Evolutionary conservation across 2,888 invertebrate species (phyloP).

Genomic region (Apomyelois bistriatella): DNA sequence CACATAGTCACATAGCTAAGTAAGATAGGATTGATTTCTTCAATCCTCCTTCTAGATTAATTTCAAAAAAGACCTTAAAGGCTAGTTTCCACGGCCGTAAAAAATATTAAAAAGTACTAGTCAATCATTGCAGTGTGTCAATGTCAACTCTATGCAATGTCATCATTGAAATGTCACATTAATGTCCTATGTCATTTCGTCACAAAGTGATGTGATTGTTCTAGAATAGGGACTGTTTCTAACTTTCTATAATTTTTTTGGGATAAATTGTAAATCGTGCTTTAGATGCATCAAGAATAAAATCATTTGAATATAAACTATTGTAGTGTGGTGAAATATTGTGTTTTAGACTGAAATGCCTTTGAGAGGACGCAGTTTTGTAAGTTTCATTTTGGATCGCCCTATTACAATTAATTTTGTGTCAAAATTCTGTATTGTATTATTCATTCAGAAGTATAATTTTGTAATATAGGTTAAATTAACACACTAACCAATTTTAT

Average conservation of each 20-base stretch:
- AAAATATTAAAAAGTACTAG: too few species aligned
- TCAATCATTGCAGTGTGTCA: too few species aligned
- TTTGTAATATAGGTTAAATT: conserved; percentile 16
- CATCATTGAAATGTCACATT: too few species aligned
- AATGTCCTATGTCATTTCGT: too few species aligned
- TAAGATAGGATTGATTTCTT: too few species aligned
- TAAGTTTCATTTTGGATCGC: conserved; percentile 45
- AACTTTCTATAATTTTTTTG: conserved; percentile 46
- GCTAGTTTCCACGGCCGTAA: too few species aligned
- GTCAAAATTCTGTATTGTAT: neutral
- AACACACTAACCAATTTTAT: conserved; percentile 41
- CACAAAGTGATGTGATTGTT: conserved; percentile 16
- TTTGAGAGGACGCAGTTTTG: conserved; percentile 66
- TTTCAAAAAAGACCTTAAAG: too few species aligned
- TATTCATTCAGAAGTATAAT: neutral
- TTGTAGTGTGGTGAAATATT: conserved; percentile 29
- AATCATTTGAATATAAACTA: conserved; percentile 11
- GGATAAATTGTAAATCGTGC: conserved; percentile 29
- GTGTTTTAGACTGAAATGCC: conserved; percentile 62
- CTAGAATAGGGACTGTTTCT: conserved; percentile 23
- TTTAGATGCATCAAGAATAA: conserved; percentile 27
- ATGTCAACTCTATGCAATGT: too few species aligned
- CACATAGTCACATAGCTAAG: too few species aligned
- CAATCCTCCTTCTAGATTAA: too few species aligned
- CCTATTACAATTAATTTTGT: conserved; percentile 14